A percentile compares a stretch with the other conserved stretches of the same genome.
Evolutionary conservation across 2,113 vertebrate species (phyloP).

Genomic region (Physeter macrocephalus): DNA sequence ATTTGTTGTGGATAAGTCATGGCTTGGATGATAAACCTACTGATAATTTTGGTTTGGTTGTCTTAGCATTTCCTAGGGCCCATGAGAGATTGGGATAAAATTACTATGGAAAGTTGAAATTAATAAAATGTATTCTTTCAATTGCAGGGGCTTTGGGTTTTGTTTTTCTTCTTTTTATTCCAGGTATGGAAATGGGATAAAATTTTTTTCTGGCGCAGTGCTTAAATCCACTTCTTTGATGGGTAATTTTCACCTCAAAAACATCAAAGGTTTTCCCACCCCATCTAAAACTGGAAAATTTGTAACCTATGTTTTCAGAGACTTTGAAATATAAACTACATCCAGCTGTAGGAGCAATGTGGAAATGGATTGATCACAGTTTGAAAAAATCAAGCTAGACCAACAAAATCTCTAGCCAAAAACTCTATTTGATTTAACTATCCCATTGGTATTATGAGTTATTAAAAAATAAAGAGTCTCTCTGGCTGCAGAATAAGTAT

Average conservation of each 20-base stretch:
- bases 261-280: constrained; percentile 1
- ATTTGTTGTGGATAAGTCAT: not conserved
- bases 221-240: constrained; percentile 27
- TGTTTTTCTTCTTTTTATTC: not conserved
- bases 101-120: not conserved
- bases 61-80: not conserved
- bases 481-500: not conserved
- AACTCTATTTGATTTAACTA: not conserved
- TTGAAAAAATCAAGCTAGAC: constrained; percentile 13
- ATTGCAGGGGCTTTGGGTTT: not conserved
- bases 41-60: constrained; percentile 20
- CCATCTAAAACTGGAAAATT: not conserved
- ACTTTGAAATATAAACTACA: constrained; percentile 17
- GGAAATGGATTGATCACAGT: constrained; percentile 34
- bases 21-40: not conserved
- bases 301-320: constrained; percentile 19
- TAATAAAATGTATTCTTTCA: not conserved
- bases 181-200: not conserved
- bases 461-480: constrained; percentile 10
- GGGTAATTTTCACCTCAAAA: constrained; percentile 33
- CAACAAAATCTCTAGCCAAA: not conserved
- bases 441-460: not conserved
- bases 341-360: not conserved
- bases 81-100: not conserved
- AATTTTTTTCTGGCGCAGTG: not conserved